Evolutionary conservation across 2,888 invertebrate genomes (phyloP), one percentile per base, ranked within the genome.

Genomic region (Meliscaeva auricollis): DNA sequence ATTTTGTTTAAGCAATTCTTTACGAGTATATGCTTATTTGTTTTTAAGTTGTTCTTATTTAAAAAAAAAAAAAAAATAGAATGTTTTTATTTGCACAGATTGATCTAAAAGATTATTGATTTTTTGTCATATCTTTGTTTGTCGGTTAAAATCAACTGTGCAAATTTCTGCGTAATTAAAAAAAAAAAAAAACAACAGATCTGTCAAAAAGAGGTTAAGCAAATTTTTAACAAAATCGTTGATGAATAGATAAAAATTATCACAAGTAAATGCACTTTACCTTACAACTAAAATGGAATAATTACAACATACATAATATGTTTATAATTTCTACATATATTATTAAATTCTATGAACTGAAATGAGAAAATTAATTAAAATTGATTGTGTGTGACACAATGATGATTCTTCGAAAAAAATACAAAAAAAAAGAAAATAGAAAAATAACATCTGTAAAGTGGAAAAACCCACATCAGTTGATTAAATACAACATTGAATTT

Each of bases 341-440:
- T n/a, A n/a, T n/a, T n/a, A n/a, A n/a, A n/a, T n/a, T n/a, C n/a
- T n/a, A n/a, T n/a, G n/a, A n/a, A n/a, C n/a, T 58, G 26, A 69
- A 75, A 30, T 38, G 38, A 38, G 68, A 62, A 81, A 75, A 44
- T 46, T 76, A 76, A 81, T 64, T 76, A 60, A 46, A 62, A 13
- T 64, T 30, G 2, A 22, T 81, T 81, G 50, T 69, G 11, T 62
- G n/a, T n/a, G n/a, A n/a, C n/a, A n/a, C n/a, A 60, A 79, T n/a
- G 30, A 46, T 72, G 17, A 30, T 64, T 74, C 17, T 17, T 20
- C 15, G 4, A 26, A 26, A 26, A 26, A 26, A 26, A 26, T 26
- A 26, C 4, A 13, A 50, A 32, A 32, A 35, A 15, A 22, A 15
- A 26, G 52, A 22, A 58, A 50, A 35, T 30, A 66, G n/a, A 26